phyloP scores from a whole-genome alignment of 1,140 invertebrate species.

The Trigoniulus corallinus region DNA sequence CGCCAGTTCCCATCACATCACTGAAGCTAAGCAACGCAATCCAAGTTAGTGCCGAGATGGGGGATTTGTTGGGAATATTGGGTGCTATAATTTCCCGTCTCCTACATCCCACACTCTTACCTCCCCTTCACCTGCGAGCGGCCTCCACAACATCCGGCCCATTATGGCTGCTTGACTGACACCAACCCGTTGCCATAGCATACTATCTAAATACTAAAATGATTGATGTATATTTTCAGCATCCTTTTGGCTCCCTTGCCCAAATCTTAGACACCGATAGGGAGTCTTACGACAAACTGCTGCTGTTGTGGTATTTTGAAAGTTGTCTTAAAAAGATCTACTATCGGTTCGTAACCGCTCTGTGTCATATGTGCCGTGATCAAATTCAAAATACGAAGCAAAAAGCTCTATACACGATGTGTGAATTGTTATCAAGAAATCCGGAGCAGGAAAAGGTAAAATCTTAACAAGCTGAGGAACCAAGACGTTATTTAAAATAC shows the following conservation, averaged over 20 bases:
- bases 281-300: conserved; percentile 25
- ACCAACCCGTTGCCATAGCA: too few species aligned
- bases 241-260: conserved; percentile 28
- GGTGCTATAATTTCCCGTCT: too few species aligned
- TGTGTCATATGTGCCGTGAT: conserved; percentile 46
- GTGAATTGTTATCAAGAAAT: conserved; percentile 58
- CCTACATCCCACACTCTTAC: too few species aligned
- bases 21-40: too few species aligned
- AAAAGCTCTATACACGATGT: conserved; percentile 58
- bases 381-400: conserved; percentile 60
- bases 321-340: conserved; percentile 62
- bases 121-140: too few species aligned
- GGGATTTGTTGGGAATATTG: too few species aligned
- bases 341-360: conserved; percentile 43
- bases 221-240: conserved; percentile 26
- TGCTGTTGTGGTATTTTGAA: conserved; percentile 58
- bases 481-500: conserved; percentile 10
- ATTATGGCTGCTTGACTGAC: too few species aligned
- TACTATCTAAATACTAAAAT: too few species aligned
- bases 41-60: too few species aligned
- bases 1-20: too few species aligned
- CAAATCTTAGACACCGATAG: conserved; percentile 23
- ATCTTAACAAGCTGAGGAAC: conserved; percentile 6
- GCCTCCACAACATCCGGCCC: too few species aligned
- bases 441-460: conserved; percentile 72